Evolutionary conservation across 2,888 invertebrate species (phyloP), one percentile per base, ranked within the genome.

Genomic region (Cephus pygmeus): DNA sequence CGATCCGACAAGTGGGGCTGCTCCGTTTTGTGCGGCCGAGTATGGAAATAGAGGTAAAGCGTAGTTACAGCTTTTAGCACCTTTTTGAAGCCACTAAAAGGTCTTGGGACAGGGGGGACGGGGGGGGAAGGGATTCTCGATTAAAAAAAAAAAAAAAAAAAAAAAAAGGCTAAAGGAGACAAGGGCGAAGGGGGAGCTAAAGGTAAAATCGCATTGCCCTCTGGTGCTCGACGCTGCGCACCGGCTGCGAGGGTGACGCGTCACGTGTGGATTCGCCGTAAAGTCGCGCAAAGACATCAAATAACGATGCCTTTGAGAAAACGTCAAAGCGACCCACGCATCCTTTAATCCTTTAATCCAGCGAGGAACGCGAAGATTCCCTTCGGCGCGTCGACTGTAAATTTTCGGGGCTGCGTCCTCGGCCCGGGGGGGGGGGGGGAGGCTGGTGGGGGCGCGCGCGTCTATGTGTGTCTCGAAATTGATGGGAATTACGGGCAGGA

Each of bases 341-440:
- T 82, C 83, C 85, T 85, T 86, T 85, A 85, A 85, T 86, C 85
- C 86, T 83, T 82, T 85, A 85, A 86, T 84, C 81, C 82, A 81
- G 77, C 82, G 80, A 81, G 71, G 71, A 33, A 33, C 71, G 34
- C 71, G 80, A 80, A 81, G 82, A 81, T 79, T 86, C 34, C 71
- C 71, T 71, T 15, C 71, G 71, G 77, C 80, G 79, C 82, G 80
- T 81, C 81, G 81, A 83, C 82, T 85, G 79, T 83, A 80, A 83
- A 84, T 84, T 86, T 85, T 81, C 81, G 81, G 81, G 83, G 79
- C 79, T 85, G 36, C 75, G 76, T 73, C 75, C 76, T 56, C 35
- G 76, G 75, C 1, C 4, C 1, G 15, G 12, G 69, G 12, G 12
- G 12, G 35, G 3, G 4, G 12, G 34, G 68, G 56, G 11, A 2